Conservation (phyloP, 2,888 invertebrate genomes). For the Drosophila suboccidentalis region DNA sequence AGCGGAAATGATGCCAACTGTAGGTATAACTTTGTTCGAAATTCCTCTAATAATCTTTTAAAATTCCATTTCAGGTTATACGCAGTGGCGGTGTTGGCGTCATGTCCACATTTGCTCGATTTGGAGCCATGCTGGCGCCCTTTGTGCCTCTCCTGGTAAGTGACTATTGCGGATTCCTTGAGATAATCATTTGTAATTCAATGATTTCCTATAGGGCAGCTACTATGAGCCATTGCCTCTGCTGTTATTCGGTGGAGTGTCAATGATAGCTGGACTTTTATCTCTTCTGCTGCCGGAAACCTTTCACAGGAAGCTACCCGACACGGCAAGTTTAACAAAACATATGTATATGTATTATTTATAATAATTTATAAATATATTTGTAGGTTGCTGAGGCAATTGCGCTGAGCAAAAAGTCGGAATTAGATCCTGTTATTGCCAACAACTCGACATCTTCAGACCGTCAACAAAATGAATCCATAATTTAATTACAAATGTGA, state of each 20-base stretch:
- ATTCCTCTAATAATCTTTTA: neutral
- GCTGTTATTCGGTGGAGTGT: slow-evolving; percentile 87
- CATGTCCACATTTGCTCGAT: slow-evolving; percentile 87
- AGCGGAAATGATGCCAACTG: slow-evolving; percentile 86
- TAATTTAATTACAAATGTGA: slow-evolving; percentile 14
- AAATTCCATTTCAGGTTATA: slow-evolving; percentile 81
- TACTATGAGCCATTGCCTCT: slow-evolving; percentile 86
- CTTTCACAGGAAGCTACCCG: slow-evolving; percentile 87
- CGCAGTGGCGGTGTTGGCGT: slow-evolving; percentile 88
- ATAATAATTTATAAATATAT: neutral
- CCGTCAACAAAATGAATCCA: slow-evolving; percentile 24
- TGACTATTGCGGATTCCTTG: neutral
- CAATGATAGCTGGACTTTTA: slow-evolving; percentile 86
- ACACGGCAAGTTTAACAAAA: slow-evolving; percentile 86
- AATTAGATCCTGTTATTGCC: neutral
- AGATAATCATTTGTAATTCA: no score
- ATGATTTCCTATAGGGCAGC: slow-evolving; percentile 83
- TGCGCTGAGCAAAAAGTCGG: slow-evolving; percentile 44
- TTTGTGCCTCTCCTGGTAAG: slow-evolving; percentile 88
- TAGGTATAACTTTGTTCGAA: slow-evolving; percentile 28
- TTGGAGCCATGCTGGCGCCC: slow-evolving; percentile 88
- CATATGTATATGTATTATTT: neutral
- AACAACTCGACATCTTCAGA: slow-evolving; percentile 12
- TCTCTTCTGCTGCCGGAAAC: slow-evolving; percentile 89
- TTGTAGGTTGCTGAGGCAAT: slow-evolving; percentile 77